Evolutionary conservation across 2,113 vertebrate species (phyloP).

Genomic region (Pedetes capensis): DNA sequence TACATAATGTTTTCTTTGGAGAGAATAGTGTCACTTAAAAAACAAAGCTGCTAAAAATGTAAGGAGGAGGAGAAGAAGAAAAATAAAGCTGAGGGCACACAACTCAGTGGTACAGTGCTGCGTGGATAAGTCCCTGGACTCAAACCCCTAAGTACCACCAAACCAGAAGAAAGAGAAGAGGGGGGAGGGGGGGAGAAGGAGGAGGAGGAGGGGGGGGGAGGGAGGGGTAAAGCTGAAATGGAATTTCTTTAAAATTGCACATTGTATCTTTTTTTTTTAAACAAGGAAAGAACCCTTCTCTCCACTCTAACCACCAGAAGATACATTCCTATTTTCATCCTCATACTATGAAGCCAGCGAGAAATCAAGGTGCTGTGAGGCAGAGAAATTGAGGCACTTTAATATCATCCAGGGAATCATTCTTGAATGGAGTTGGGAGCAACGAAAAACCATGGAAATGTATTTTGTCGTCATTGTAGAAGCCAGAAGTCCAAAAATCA

Average conservation of each 20-base stretch:
- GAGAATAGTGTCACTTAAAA: no score
- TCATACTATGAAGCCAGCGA: neutral
- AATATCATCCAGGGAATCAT: neutral
- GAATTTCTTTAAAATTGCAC: neutral
- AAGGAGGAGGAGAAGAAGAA: no score
- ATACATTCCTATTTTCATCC: neutral
- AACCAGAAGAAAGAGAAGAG: no score
- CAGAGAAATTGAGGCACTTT: neutral
- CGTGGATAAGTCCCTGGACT: no score
- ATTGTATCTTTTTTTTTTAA: neutral
- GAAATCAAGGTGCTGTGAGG: neutral
- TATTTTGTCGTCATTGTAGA: neutral
- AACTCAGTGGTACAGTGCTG: no score
- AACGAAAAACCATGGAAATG: neutral
- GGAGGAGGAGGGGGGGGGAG: no score
- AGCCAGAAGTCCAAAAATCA: no score
- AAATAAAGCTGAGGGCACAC: no score
- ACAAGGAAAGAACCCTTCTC: neutral
- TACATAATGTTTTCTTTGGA: no score
- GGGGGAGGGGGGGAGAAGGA: no score
- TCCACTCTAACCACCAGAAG: neutral
- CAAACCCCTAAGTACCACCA: no score
- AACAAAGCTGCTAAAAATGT: no score
- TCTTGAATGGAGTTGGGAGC: neutral
- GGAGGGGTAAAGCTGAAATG: neutral